These are phyloP conservation scores for Rhyacichthys aspro DNA, from an alignment of 2,797 vertebrate genomes.

Conservation along the genomic window DNA sequence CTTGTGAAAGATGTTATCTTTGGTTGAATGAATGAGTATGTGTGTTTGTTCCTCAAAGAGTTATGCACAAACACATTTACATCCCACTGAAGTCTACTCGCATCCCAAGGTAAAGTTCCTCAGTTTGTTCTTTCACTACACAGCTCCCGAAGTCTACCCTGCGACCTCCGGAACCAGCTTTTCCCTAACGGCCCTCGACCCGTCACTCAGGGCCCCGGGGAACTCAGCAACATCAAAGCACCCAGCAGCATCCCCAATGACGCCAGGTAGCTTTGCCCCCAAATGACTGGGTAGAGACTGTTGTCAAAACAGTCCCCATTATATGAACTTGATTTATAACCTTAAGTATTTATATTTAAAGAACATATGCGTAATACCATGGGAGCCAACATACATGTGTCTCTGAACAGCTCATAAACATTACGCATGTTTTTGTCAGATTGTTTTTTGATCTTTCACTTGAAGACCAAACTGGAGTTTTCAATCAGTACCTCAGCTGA, in stretches of 20 bases:
- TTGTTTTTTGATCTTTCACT: too few relatives aligned
- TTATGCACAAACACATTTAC: conserved; percentile 23
- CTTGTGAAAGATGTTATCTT: conserved; percentile 1
- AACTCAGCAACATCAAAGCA: conserved; percentile 85
- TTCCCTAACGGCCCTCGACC: conserved; percentile 85
- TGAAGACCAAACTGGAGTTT: background rate
- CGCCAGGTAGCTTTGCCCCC: conserved; percentile 88
- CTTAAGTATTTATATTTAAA: too few relatives aligned
- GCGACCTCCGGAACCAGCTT: conserved; percentile 90
- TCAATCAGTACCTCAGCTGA: background rate
- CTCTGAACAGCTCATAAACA: too few relatives aligned
- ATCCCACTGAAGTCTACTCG: conserved; percentile 40
- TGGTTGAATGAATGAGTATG: conserved; percentile 24
- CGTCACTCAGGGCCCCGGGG: conserved; percentile 81
- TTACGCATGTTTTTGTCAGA: too few relatives aligned
- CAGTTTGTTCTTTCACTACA: conserved; percentile 83
- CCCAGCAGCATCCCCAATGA: conserved; percentile 88
- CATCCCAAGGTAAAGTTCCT: conserved; percentile 55
- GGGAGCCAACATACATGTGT: too few relatives aligned
- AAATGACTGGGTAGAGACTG: too few relatives aligned
- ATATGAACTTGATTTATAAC: background rate
- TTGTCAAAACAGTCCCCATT: conserved; percentile 17
- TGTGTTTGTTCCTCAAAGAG: conserved; percentile 35
- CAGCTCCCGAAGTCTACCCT: conserved; percentile 92
- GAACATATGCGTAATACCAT: too few relatives aligned